Conservation (phyloP, 2,888 invertebrate genomes). For the Chalcosyrphus nemorum region DNA sequence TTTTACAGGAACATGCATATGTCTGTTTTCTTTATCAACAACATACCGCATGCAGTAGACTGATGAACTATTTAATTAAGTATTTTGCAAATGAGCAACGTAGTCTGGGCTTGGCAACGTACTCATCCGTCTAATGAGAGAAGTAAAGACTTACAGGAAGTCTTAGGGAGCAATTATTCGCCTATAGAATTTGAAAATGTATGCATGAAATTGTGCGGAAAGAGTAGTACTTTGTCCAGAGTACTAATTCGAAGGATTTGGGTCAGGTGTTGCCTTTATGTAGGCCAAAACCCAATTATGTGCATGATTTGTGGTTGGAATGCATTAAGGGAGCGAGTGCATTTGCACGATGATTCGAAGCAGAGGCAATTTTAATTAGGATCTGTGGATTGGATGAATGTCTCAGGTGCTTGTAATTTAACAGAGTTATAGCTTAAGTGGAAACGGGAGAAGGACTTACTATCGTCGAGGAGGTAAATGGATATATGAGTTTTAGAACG, state of each 20-base stretch:
- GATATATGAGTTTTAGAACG: too few relatives aligned
- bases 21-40: constrained; percentile 16
- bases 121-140: constrained; percentile 14
- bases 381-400: background rate
- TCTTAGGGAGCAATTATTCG: constrained; percentile 33
- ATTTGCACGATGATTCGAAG: too few relatives aligned
- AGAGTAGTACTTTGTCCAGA: background rate
- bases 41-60: background rate
- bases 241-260: constrained; percentile 3
- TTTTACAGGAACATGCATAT: background rate
- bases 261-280: background rate
- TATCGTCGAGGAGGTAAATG: too few relatives aligned
- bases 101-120: constrained; percentile 1
- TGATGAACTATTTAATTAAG: constrained; percentile 20
- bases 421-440: background rate
- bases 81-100: constrained; percentile 21
- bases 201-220: constrained; percentile 38
- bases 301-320: background rate
- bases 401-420: background rate
- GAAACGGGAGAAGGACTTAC: background rate
- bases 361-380: background rate
- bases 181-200: constrained; percentile 22
- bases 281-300: too few relatives aligned
- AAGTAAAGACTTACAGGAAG: background rate
- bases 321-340: background rate